A percentile compares a stretch with the other conserved stretches of the same genome.
Conservation (phyloP, 2,113 vertebrate genomes). For the Cochlearius cochlearius region DNA sequence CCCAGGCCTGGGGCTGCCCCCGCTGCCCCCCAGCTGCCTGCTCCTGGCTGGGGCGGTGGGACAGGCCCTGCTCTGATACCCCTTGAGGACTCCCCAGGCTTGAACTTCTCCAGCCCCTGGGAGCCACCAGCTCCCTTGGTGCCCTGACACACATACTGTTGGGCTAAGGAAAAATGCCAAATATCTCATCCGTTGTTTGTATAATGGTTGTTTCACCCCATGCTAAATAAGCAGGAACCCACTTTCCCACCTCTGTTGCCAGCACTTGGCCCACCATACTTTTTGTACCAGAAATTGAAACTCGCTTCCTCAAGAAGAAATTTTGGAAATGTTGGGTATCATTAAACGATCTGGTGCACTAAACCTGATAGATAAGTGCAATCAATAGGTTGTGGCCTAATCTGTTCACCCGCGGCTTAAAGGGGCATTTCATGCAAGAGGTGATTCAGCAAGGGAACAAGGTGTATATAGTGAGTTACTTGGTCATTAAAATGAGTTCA, state of each 20-base stretch:
- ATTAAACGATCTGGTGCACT: neutral
- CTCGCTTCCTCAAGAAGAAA: slow-evolving; percentile 19
- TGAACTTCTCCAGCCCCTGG: neutral
- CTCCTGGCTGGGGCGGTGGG: neutral
- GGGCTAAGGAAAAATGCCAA: neutral
- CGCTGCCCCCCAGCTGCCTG: neutral
- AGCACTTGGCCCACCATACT: neutral
- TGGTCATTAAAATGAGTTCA: neutral
- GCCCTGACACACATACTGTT: neutral
- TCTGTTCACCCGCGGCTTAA: neutral
- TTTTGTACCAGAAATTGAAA: neutral
- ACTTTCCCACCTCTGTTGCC: neutral
- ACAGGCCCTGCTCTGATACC: neutral
- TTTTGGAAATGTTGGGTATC: neutral
- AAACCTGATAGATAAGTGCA: slow-evolving; percentile 2
- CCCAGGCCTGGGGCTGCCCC: fast-evolving
- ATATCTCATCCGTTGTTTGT: neutral
- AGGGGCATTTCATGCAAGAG: neutral
- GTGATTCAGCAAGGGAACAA: neutral
- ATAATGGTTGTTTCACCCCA: neutral
- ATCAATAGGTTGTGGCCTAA: neutral
- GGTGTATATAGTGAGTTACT: neutral
- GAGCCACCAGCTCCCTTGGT: fast-evolving
- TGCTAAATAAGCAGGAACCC: neutral
- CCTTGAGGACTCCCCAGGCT: fast-evolving